phyloP scores from a whole-genome alignment of 2,797 vertebrate species.

The Carduelis carduelis region DNA sequence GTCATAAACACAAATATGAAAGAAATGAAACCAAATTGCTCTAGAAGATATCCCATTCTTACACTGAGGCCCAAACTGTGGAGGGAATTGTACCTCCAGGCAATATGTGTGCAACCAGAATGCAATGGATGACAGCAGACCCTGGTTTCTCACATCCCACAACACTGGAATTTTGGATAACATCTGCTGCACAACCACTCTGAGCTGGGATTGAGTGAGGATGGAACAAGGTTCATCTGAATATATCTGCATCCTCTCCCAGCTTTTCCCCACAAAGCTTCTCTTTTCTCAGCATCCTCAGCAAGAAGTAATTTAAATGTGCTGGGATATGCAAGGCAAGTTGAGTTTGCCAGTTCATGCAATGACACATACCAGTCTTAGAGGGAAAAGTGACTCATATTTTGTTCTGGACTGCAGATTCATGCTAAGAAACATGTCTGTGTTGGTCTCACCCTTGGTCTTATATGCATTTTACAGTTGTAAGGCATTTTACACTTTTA shows the following conservation, averaged over 20 bases:
- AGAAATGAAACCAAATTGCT: background rate
- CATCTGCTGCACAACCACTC: background rate
- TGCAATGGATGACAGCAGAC: background rate
- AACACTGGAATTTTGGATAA: background rate
- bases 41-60: background rate
- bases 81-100: background rate
- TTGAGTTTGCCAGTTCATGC: background rate
- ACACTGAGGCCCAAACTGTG: background rate
- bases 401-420: background rate
- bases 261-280: background rate
- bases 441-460: background rate
- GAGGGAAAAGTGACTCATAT: background rate
- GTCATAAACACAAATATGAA: background rate
- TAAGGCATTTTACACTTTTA: background rate
- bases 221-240: background rate
- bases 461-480: background rate
- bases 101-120: background rate
- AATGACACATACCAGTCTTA: background rate
- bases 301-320: background rate
- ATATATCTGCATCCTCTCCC: background rate
- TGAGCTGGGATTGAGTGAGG: accelerated
- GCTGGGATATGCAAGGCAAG: background rate
- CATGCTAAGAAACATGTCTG: background rate
- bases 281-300: background rate
- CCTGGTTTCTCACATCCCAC: background rate